Evolutionary conservation across 2,113 vertebrate genomes (phyloP), one percentile per base, ranked within the genome.

Genomic region (Silurus meridionalis): DNA sequence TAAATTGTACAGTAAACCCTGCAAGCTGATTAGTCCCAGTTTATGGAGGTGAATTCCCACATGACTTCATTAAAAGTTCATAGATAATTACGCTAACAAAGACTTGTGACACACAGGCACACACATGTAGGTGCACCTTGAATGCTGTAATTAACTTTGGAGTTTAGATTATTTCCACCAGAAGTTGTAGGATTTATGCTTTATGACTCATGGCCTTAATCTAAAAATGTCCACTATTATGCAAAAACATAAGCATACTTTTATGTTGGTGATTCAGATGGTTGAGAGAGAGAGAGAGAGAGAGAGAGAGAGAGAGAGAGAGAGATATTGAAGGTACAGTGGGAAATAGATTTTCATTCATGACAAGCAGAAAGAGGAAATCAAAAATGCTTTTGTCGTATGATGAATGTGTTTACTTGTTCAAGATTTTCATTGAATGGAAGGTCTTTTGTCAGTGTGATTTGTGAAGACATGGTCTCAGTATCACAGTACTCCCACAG

Each of bases 1-100:
- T 48, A 2, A 83, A 82, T 83, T 84, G 88, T 77, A 60, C 85
- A 84, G 87, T 48, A 46, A 52, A 86, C 75, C 72, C 77, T 80
- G 61, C 17, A 75, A 85, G 66, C 78, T 85, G 88, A 89, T 89
- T 89, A 89, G 80, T 80, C 71, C 55, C 2, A 85, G 80, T 89
- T 87, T 87, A 75, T 50, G 69, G 82, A 85, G 83, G 74, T 85
- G 74, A 87, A 87, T 87, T 89, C 88, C 86, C 86, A 58, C 9
- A 79, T 87, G 86, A 82, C 83, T 87, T 87, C 83, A 87, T 89
- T 89, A 89, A 85, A 89, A 87, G 80, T 84, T 84, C 79, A 85
- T 87, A 80, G 83, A 80, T 89, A 89, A 90, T 86, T 88, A 88
- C 11, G 71, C 86, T 71, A 86, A 19, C 83, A 88, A 80, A 87